Percentiles rank a stretch among this genome's conserved stretches.
phyloP scores from a whole-genome alignment of 1,140 invertebrate genomes.

The Eurosta solidaginis region DNA sequence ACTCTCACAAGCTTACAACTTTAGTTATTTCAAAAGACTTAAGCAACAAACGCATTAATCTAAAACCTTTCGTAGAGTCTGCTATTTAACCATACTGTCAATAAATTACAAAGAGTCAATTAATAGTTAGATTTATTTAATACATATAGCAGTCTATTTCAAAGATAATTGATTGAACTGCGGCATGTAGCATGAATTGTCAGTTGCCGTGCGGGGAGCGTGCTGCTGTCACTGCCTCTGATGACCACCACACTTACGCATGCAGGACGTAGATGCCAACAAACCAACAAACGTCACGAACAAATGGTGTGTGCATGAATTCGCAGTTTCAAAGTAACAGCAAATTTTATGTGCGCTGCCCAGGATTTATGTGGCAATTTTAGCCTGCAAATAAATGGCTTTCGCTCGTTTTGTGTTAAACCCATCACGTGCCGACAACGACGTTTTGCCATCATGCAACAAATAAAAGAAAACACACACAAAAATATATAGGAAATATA shows the following conservation, averaged over 20 bases:
- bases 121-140: conserved; percentile 28
- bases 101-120: conserved; percentile 28
- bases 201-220: neutral
- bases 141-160: conserved; percentile 15
- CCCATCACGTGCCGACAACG: conserved; percentile 25
- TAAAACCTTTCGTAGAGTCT: neutral
- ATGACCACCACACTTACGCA: conserved; percentile 17
- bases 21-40: neutral
- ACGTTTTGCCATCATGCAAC: conserved; percentile 17
- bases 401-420: conserved; percentile 23
- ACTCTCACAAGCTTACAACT: neutral
- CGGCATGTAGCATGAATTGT: conserved; percentile 20
- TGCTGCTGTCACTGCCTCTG: neutral
- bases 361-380: conserved; percentile 26
- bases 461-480: neutral
- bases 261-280: neutral
- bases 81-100: neutral
- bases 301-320: neutral
- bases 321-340: conserved; percentile 10
- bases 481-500: neutral
- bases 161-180: conserved; percentile 26
- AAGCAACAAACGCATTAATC: neutral
- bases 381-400: conserved; percentile 25
- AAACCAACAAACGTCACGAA: neutral
- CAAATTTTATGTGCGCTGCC: conserved; percentile 21